These are phyloP conservation scores for Carettochelys insculpta DNA, from an alignment of 2,113 vertebrate species.

Conservation along the genomic window DNA sequence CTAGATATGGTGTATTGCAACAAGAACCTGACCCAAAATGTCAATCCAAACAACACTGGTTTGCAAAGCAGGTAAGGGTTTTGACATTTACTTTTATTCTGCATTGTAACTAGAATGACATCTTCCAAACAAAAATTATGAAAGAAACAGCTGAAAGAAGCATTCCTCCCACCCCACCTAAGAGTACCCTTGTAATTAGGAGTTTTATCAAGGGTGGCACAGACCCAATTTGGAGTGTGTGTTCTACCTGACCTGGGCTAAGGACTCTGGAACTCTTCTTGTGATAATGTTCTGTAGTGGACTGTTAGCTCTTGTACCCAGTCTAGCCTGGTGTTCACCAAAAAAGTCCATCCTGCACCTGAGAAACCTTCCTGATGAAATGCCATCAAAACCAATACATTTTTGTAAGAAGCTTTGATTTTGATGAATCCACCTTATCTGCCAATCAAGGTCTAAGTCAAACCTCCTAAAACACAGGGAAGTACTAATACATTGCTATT, in stretches of 20 bases:
- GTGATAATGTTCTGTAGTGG: background rate
- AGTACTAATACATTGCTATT: background rate
- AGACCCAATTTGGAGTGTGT: background rate
- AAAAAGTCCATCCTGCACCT: background rate
- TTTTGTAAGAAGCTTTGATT: background rate
- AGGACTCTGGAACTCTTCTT: background rate
- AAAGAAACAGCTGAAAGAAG: background rate
- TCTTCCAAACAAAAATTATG: background rate
- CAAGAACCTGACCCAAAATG: background rate
- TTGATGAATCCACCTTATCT: background rate
- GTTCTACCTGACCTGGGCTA: background rate
- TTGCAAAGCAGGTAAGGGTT: background rate
- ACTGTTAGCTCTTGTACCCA: background rate
- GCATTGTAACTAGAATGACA: background rate
- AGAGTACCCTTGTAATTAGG: background rate
- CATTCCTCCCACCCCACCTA: background rate
- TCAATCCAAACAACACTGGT: background rate
- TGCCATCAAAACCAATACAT: background rate
- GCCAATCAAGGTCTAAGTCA: background rate
- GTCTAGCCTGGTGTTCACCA: background rate
- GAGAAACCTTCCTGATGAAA: background rate
- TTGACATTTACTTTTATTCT: background rate
- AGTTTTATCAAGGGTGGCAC: background rate
- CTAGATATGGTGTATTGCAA: rapidly evolving
- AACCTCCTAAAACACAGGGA: rapidly evolving